phyloP scores from a whole-genome alignment of 2,113 vertebrate species.

The Chaetodon auriga region DNA sequence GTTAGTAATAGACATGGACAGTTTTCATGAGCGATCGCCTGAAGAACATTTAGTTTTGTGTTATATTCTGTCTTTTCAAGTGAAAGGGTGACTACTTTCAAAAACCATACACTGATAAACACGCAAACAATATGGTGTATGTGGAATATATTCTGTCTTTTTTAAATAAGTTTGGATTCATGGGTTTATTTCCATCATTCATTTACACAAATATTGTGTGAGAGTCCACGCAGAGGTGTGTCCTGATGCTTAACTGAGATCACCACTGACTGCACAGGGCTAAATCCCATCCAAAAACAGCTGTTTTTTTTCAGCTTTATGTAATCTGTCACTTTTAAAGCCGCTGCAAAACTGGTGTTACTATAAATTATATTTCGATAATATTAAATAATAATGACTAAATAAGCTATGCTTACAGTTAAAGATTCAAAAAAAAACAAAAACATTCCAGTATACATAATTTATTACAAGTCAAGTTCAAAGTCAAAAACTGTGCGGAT shows the following conservation, averaged over 20 bases:
- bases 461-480: neutral
- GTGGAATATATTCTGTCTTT: neutral
- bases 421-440: neutral
- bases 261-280: neutral
- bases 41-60: neutral
- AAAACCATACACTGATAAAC: neutral
- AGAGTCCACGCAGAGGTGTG: neutral
- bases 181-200: neutral
- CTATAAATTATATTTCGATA: neutral
- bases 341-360: neutral
- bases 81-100: neutral
- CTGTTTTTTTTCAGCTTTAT: neutral
- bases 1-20: neutral
- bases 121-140: neutral
- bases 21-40: conserved; percentile 1
- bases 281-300: neutral
- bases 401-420: neutral
- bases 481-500: neutral
- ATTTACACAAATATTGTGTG: neutral
- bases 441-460: neutral
- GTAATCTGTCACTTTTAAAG: neutral
- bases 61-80: neutral
- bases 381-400: neutral
- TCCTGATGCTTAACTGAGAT: neutral
- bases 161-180: neutral